Base-by-base conservation (phyloP, 2,797 vertebrate genomes). In the Fringilla coelebs region DNA sequence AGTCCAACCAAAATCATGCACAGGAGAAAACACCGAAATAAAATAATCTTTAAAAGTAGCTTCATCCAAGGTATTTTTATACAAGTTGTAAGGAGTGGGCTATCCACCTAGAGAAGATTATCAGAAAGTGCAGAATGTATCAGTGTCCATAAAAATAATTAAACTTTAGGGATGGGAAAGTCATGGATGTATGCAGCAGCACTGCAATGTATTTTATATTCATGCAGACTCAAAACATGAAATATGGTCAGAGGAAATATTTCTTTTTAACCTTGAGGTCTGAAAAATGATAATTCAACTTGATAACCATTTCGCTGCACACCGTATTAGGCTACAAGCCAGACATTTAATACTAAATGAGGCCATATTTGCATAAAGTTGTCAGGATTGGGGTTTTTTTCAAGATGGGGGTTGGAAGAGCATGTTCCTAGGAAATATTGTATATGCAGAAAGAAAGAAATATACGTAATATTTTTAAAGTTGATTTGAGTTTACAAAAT, bases 191-290 rank as follows among this genome's bases (percentile, higher is more conserved):
- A 9, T 61, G 38, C 28, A n/a, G 25, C 31, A 68, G 7, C 11
- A 24, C 14, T 55, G 25, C 3, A 61, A 68, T 31, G 34, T 65
- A 74, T 81, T 94, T 90, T 77, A 75, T 86, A 73, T 62, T 79
- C 63, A 46, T 58, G 71, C 15, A 85, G 43, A 89, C 61, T 75
- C 75, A 72, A 77, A 80, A 68, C 28, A 75, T 68, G 41, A 93
- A 93, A 93, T 88, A 84, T 52, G 17, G 76, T 77, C 36, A 93
- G 41, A 91, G 51, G 11, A 89, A 92, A 91, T 88, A 52, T 54
- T 93, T 90, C 36, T 90, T 85, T 95, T 89, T 89, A 91, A 93
- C 76, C 70, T 80, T 84, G 45, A 86, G 79, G 72, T 85, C 49
- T 80, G 57, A 83, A 93, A 93, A 91, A 88, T 74, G 7, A 61